A percentile compares a stretch with the other conserved stretches of the same genome.
Evolutionary conservation across 1,140 invertebrate species (phyloP).

Genomic region (Drosophila obscura): DNA sequence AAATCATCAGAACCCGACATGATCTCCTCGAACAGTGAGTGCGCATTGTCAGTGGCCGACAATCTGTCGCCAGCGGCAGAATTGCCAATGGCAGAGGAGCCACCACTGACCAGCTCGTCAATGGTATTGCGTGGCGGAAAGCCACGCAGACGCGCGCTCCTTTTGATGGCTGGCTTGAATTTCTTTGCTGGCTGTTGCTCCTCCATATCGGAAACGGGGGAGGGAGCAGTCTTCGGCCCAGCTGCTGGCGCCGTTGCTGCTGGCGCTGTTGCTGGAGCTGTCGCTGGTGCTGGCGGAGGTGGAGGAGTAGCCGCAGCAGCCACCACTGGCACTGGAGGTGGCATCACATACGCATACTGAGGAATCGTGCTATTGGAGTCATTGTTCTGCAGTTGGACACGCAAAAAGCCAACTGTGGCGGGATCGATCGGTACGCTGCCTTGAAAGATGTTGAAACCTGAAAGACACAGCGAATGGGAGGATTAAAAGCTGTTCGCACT

Average conservation of each 20-base stretch:
- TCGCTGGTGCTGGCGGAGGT: background rate
- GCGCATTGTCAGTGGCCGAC: conserved; percentile 46
- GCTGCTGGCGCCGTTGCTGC: conserved; percentile 1
- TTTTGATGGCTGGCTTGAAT: conserved; percentile 25
- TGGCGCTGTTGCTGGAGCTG: background rate
- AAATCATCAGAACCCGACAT: conserved; percentile 60
- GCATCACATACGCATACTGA: conserved; percentile 49
- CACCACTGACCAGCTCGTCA: conserved; percentile 55
- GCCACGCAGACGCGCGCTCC: conserved; percentile 16
- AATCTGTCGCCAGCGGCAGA: conserved; percentile 46
- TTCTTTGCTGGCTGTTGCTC: conserved; percentile 37
- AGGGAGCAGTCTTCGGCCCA: background rate
- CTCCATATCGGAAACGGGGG: background rate
- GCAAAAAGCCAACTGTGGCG: conserved; percentile 20
- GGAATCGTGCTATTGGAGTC: conserved; percentile 34
- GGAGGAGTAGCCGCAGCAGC: background rate
- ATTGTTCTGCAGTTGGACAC: conserved; percentile 39
- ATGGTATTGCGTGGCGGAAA: conserved; percentile 36
- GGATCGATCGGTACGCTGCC: conserved; percentile 53
- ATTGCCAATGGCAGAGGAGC: conserved; percentile 26
- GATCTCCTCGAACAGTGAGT: conserved; percentile 60
- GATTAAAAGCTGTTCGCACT: background rate
- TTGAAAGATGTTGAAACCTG: conserved; percentile 62
- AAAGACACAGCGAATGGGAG: background rate
- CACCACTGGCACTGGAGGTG: background rate